A percentile compares a stretch with the other conserved stretches of the same genome.
Evolutionary conservation across 2,888 invertebrate species (phyloP).

Genomic region (Diarsia rubi): DNA sequence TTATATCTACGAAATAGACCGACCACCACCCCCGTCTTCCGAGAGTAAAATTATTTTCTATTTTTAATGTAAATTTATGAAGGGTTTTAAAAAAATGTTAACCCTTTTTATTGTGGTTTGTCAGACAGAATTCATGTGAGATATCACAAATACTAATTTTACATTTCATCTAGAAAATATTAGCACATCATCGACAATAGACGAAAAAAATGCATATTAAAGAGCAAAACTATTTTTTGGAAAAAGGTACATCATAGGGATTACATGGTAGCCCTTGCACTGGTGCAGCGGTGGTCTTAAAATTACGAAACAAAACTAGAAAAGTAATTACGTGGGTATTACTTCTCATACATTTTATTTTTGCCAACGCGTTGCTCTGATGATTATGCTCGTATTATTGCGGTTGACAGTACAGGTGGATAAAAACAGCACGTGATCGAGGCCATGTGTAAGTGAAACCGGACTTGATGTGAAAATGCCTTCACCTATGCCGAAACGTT

Average conservation of each 20-base stretch:
- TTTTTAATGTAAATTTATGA: too few relatives aligned
- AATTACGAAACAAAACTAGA: conserved; percentile 17
- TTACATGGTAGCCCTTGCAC: conserved; percentile 1
- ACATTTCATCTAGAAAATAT: too few relatives aligned
- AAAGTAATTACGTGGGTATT: conserved; percentile 20
- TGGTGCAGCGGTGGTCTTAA: background rate
- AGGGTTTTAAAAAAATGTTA: too few relatives aligned
- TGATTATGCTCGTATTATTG: conserved; percentile 36
- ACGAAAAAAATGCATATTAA: too few relatives aligned
- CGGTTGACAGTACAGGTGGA: conserved; percentile 40
- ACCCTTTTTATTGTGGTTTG: too few relatives aligned
- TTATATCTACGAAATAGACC: too few relatives aligned
- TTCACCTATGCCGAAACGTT: conserved; percentile 31
- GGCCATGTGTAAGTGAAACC: conserved; percentile 66
- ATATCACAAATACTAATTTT: too few relatives aligned
- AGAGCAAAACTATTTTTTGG: background rate
- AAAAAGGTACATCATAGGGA: background rate
- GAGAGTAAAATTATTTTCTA: too few relatives aligned
- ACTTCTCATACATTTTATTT: conserved; percentile 7
- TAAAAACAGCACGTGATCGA: conserved; percentile 58
- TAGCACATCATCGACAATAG: too few relatives aligned
- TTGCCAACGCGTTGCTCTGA: conserved; percentile 24
- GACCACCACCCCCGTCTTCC: too few relatives aligned
- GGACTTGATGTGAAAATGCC: conserved; percentile 59
- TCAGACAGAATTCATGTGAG: too few relatives aligned